These are phyloP conservation scores for Caenorhabditis sp. DNA, from an alignment of 2,888 invertebrate genomes.

Conservation along the genomic window DNA sequence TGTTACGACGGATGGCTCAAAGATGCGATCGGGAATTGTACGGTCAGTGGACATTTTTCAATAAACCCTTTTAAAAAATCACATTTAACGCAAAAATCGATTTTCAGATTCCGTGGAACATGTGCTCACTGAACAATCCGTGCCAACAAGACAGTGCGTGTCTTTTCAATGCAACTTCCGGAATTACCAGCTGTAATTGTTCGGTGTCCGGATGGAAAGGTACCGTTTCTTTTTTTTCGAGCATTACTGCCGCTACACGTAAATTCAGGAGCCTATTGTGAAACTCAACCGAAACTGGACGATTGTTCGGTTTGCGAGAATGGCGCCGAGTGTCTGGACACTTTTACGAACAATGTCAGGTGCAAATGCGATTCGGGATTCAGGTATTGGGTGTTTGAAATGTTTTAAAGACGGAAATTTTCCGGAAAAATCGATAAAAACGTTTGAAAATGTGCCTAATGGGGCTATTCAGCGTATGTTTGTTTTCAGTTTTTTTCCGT, in stretches of 20 bases:
- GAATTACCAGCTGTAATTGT: slow-evolving; percentile 22
- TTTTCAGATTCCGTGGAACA: slow-evolving; percentile 21
- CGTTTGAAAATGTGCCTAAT: no score
- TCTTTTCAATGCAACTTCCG: background rate
- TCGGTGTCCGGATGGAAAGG: slow-evolving; percentile 15
- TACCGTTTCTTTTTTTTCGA: background rate
- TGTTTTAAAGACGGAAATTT: no score
- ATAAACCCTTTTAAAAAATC: no score
- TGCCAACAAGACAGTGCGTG: slow-evolving; percentile 40
- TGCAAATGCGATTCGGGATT: slow-evolving; percentile 37
- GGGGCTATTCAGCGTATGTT: no score
- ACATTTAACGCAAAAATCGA: no score
- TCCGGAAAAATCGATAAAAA: no score
- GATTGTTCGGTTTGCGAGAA: slow-evolving; percentile 24
- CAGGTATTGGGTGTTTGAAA: no score
- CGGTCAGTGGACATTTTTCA: background rate
- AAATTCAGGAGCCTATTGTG: slow-evolving; percentile 32
- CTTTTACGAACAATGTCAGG: slow-evolving; percentile 10
- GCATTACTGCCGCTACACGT: no score
- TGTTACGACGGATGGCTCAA: slow-evolving; percentile 27
- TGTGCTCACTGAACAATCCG: slow-evolving; percentile 35
- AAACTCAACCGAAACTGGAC: slow-evolving; percentile 12
- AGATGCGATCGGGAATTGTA: slow-evolving; percentile 30
- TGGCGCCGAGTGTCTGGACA: background rate
- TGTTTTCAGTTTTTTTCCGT: no score